Conservation (phyloP, 2,113 vertebrate species). For the Gallinago undulata region DNA sequence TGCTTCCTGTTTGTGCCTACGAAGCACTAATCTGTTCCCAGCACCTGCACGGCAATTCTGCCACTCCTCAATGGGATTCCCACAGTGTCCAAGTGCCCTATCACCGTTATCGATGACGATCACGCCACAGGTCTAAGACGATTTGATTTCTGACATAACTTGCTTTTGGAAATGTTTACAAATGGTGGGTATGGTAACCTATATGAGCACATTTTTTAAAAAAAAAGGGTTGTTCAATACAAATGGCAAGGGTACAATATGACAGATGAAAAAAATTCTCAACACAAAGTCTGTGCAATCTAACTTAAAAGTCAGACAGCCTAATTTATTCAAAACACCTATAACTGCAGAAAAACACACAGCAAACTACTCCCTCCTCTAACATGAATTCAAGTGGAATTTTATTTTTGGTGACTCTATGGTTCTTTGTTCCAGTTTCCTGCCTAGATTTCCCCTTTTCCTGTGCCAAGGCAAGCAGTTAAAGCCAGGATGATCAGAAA, state of each 20-base stretch:
- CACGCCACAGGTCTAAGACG: fast-evolving
- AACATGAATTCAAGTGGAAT: not conserved
- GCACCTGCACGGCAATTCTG: constrained; percentile 8
- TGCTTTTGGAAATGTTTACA: not conserved
- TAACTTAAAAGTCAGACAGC: not conserved
- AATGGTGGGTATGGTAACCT: not conserved
- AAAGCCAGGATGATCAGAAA: constrained; percentile 39
- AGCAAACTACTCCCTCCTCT: not conserved
- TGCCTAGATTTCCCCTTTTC: constrained; percentile 46
- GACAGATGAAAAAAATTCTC: not conserved
- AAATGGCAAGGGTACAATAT: not conserved
- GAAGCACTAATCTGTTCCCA: constrained; percentile 30
- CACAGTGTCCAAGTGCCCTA: not conserved
- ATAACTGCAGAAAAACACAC: not conserved
- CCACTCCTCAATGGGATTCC: not conserved
- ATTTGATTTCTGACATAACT: not conserved
- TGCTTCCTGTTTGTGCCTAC: constrained; percentile 44
- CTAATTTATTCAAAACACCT: not conserved
- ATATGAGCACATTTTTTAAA: not conserved
- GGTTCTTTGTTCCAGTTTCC: constrained; percentile 58
- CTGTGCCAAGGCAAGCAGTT: constrained; percentile 17
- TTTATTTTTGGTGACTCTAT: constrained; percentile 24
- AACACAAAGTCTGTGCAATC: not conserved
- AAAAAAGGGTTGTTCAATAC: not conserved
- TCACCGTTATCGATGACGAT: fast-evolving